These are phyloP conservation scores for Micromussa lordhowensis DNA, from an alignment of 92 coral and sea anemone genomes.

Conservation along the genomic window DNA sequence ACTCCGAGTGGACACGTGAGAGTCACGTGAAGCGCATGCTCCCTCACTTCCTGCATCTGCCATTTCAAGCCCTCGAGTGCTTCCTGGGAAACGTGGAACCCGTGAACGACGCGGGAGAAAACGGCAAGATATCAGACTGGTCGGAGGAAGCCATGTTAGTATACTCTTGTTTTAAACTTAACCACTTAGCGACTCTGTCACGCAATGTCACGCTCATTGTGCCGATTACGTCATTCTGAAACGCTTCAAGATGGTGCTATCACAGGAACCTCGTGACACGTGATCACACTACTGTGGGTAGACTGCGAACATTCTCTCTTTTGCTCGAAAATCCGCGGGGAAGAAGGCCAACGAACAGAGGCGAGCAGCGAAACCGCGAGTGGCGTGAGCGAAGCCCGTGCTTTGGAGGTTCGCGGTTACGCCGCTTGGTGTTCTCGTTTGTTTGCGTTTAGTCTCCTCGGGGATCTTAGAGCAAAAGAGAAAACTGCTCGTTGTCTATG, in stretches of 20 bases:
- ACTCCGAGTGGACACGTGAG: slow-evolving; percentile 87
- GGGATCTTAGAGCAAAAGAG: too few relatives aligned
- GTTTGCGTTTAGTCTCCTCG: too few relatives aligned
- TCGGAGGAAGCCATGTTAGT: slow-evolving; percentile 70
- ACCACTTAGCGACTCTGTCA: neutral
- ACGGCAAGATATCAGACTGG: slow-evolving; percentile 53
- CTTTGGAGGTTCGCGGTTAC: too few relatives aligned
- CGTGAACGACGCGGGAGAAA: slow-evolving; percentile 26
- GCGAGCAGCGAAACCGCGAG: too few relatives aligned
- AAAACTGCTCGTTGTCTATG: too few relatives aligned
- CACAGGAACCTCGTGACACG: too few relatives aligned
- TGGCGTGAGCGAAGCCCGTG: too few relatives aligned
- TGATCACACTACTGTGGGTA: too few relatives aligned
- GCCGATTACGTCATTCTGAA: neutral
- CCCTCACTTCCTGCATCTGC: slow-evolving; percentile 96
- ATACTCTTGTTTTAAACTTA: neutral
- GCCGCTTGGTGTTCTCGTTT: too few relatives aligned
- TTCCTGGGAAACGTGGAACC: slow-evolving; percentile 90
- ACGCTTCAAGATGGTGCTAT: neutral
- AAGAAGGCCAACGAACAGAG: too few relatives aligned
- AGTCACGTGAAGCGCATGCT: slow-evolving; percentile 85
- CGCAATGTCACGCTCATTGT: neutral
- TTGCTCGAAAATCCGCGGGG: too few relatives aligned
- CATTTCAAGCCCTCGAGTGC: slow-evolving; percentile 97
- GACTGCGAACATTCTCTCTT: too few relatives aligned